A percentile compares a stretch with the other conserved stretches of the same genome.
These are phyloP conservation scores for Parauchenoglanis punctatus DNA, from an alignment of 2,797 vertebrate genomes.

Conservation along the genomic window DNA sequence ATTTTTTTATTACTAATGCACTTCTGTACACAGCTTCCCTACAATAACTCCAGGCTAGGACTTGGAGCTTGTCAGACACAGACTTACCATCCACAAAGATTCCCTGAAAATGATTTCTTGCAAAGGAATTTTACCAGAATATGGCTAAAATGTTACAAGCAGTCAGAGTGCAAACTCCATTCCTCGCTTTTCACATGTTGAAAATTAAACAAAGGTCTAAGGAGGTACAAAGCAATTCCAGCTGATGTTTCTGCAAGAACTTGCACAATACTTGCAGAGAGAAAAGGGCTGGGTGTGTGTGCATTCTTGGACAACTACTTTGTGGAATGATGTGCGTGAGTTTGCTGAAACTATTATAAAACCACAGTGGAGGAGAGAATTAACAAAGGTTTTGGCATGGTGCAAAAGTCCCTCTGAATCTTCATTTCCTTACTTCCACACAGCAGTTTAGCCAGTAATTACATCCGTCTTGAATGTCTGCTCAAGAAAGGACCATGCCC, in stretches of 20 bases:
- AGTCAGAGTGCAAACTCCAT: constrained; percentile 21
- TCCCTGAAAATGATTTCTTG: not conserved
- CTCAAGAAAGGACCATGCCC: not conserved
- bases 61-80: not conserved
- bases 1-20: not conserved
- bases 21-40: not conserved
- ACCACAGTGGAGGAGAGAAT: constrained; percentile 32
- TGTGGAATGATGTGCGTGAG: constrained; percentile 17
- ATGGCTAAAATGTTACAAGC: constrained; percentile 7
- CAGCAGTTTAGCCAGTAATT: constrained; percentile 34
- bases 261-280: not conserved
- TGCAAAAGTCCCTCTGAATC: constrained; percentile 24
- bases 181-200: not conserved
- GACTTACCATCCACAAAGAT: not conserved
- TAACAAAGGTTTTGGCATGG: constrained; percentile 20
- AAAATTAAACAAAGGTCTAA: constrained; percentile 33
- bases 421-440: constrained; percentile 18
- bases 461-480: constrained; percentile 10
- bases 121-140: not conserved
- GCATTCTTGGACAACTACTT: constrained; percentile 8
- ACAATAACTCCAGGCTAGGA: no score
- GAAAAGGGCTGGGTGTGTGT: not conserved
- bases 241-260: constrained; percentile 2
- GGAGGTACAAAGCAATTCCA: not conserved
- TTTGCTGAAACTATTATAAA: constrained; percentile 8